Conservation (phyloP, 2,113 vertebrate species). For the Acrocephalus arundinaceus region DNA sequence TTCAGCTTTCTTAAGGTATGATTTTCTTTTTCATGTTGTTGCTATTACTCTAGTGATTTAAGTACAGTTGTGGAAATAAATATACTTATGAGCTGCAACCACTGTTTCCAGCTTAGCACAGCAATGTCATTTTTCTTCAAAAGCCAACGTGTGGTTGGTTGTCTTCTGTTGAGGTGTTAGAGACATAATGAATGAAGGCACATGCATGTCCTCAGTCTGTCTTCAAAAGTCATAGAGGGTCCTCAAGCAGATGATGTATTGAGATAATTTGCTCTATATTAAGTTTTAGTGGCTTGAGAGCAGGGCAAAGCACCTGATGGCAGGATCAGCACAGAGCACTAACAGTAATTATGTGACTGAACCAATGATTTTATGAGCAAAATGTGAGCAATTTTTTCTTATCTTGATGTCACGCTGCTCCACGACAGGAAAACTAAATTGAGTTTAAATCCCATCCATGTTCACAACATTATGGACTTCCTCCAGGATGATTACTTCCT, state of each 20-base stretch:
- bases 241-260: not conserved
- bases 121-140: not conserved
- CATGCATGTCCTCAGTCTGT: not conserved
- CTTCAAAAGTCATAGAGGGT: not conserved
- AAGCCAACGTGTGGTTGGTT: not conserved
- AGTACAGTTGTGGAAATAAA: not conserved
- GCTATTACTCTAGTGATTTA: not conserved
- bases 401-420: not conserved
- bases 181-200: not conserved
- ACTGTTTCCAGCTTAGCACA: not conserved
- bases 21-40: not conserved
- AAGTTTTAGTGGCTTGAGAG: not conserved
- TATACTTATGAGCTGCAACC: not conserved
- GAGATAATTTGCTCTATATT: not conserved
- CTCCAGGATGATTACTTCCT: not conserved
- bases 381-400: not conserved
- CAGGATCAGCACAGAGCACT: not conserved
- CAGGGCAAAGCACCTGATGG: not conserved
- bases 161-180: not conserved
- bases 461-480: not conserved
- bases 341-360: not conserved
- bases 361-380: slow-evolving; percentile 8
- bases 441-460: not conserved
- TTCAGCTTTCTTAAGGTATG: not conserved
- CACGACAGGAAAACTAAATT: not conserved